phyloP scores from a whole-genome alignment of 2,113 vertebrate genomes.

The Poecilia latipinna region DNA sequence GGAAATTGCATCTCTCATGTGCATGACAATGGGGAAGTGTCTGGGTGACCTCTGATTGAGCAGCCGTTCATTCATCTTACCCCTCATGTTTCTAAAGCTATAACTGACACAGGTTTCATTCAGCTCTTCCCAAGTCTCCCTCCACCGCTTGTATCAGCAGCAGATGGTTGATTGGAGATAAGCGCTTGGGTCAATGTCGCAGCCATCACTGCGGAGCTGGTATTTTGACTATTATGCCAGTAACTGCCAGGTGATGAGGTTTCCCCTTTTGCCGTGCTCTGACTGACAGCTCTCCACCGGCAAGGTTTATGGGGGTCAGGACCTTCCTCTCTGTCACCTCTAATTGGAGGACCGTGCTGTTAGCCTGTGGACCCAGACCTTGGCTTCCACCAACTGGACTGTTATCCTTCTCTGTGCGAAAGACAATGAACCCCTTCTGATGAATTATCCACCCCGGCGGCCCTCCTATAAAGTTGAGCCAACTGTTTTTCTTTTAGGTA shows the following conservation, averaged over 20 bases:
- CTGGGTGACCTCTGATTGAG: constrained; percentile 69
- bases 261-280: constrained; percentile 49
- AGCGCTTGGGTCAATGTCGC: constrained; percentile 69
- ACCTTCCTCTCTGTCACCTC: constrained; percentile 69
- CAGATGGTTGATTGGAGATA: constrained; percentile 78
- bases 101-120: constrained; percentile 57
- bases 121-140: constrained; percentile 25
- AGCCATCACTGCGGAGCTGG: constrained; percentile 49
- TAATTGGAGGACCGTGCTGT: constrained; percentile 67
- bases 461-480: constrained; percentile 24
- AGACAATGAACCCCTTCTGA: constrained; percentile 52
- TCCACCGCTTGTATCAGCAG: constrained; percentile 49
- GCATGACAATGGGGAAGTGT: constrained; percentile 59
- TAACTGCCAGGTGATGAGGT: constrained; percentile 62
- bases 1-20: constrained; percentile 58
- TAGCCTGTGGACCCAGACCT: constrained; percentile 62
- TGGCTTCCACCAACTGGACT: constrained; percentile 45
- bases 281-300: constrained; percentile 73
- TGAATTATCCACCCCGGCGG: constrained; percentile 42
- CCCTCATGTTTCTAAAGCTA: constrained; percentile 43
- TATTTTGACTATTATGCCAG: constrained; percentile 57
- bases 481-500: constrained; percentile 35
- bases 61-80: constrained; percentile 42
- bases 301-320: constrained; percentile 75
- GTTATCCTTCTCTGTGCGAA: constrained; percentile 40